Evolutionary conservation across 1,140 invertebrate species (phyloP).

Genomic region (Himalopsyche phryganea): DNA sequence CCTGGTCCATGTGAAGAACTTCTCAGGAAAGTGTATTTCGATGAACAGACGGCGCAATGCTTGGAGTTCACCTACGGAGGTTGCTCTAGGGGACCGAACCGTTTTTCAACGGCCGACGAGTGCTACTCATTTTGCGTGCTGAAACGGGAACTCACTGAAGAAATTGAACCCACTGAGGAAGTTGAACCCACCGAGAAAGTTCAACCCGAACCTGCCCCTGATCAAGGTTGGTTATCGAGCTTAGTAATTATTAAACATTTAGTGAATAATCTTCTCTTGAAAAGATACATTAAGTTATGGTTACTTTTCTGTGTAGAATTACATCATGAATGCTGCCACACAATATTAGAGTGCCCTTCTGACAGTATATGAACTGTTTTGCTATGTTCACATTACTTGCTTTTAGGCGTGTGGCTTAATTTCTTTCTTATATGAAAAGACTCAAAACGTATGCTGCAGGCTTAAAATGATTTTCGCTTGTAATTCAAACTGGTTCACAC

Average conservation of each 20-base stretch:
- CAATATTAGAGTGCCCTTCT: no score
- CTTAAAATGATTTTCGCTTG: no score
- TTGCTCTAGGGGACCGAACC: slow-evolving; percentile 77
- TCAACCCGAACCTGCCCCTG: neutral
- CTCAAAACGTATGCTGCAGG: no score
- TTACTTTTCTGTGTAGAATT: no score
- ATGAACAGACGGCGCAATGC: slow-evolving; percentile 54
- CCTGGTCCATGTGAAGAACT: slow-evolving; percentile 64
- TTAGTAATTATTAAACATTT: no score
- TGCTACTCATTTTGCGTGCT: slow-evolving; percentile 60
- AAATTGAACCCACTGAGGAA: slow-evolving; percentile 3
- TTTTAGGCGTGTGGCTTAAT: no score
- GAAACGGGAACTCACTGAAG: slow-evolving; percentile 22
- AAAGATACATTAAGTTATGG: no score
- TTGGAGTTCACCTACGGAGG: slow-evolving; percentile 72
- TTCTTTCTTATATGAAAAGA: no score
- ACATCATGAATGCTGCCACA: neutral
- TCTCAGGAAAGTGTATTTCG: slow-evolving; percentile 68
- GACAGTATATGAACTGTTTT: no score
- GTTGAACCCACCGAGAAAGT: slow-evolving; percentile 17
- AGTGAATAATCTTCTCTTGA: no score
- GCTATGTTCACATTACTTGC: no score
- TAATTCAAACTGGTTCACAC: no score
- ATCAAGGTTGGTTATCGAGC: neutral
- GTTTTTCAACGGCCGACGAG: slow-evolving; percentile 65